Evolutionary conservation across 1,140 invertebrate genomes (phyloP).

Genomic region (Elysia chlorotica): DNA sequence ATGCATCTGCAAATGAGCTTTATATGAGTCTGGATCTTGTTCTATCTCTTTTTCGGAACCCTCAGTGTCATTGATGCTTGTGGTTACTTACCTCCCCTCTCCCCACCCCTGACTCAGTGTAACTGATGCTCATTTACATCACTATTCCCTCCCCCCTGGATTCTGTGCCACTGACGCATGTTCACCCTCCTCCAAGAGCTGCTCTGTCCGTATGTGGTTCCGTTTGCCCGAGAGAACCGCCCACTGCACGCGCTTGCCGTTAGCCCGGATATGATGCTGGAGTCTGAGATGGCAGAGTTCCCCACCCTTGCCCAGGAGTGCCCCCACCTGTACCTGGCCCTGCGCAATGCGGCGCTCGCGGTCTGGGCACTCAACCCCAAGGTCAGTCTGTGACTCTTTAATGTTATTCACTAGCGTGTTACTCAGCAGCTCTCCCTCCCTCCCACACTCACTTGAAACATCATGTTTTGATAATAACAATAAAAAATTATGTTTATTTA

Average conservation of each 20-base stretch:
- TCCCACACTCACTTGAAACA: too few species aligned
- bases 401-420: too few species aligned
- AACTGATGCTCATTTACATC: too few species aligned
- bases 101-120: not conserved
- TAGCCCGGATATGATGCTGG: conserved; percentile 62
- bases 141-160: too few species aligned
- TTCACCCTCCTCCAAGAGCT: conserved; percentile 1
- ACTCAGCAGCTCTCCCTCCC: too few species aligned
- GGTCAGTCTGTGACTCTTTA: too few species aligned
- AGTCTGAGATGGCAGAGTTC: conserved; percentile 59
- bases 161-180: too few species aligned
- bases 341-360: conserved; percentile 63
- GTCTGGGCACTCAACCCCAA: conserved; percentile 63
- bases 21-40: not conserved
- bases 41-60: not conserved
- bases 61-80: not conserved
- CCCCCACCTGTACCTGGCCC: conserved; percentile 61
- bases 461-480: too few species aligned
- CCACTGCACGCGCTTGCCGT: conserved; percentile 54
- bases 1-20: not conserved
- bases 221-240: conserved; percentile 56
- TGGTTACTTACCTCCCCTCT: not conserved
- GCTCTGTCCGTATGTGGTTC: conserved; percentile 35
- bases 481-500: too few species aligned
- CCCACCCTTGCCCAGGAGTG: conserved; percentile 51